Base-by-base conservation (phyloP, 2,888 invertebrate genomes). In the Cosmia trapezina region DNA sequence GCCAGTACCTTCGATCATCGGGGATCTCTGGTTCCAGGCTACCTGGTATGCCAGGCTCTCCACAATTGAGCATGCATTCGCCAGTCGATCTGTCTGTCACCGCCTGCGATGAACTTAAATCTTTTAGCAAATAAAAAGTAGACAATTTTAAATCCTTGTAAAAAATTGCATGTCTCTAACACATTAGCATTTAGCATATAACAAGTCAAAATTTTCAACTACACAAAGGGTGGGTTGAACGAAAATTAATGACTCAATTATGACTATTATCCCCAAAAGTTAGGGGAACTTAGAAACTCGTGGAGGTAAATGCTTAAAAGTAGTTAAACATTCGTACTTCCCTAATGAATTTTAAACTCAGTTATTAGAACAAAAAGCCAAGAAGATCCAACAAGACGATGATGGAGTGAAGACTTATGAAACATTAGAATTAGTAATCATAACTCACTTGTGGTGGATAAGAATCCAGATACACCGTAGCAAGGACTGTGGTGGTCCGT, bases 1-100 rank as follows among this genome's bases (percentile, higher is more conserved):
- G 94, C 98, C 98, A 98, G 93, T 98, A 98, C 66, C 98, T 97
- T 70, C 97, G 94, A 89, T 97, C 97, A 19, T 97, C 97, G 17
- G 96, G 95, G 54, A 96, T 94, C 73, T 96, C 97, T 19, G 97
- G 96, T 83, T 94, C 95, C 79, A 97, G 91, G 79, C 96, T 96
- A 62, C 93, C 96, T 37, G 95, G 94, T 9, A 93, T 90, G 2
- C 92, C 89, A 0, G 94, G 90, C 59, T 95, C 95, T 8, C 93
- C 94, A 83, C 97, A 97, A 88, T 97, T 96, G 70, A 95, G 90
- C 45, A 96, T 91, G 90, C 97, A 97, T 83, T 96, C 96, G 49
- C 96, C 95, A 41, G 96, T 94, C 22, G 93, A 90, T 87, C 89
- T 93, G 83, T 96, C 96, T 85, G 96, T 96, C 88, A 96, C 96